Percentiles rank a stretch among this genome's conserved stretches.
Conservation (phyloP, 53 echinoderm and acorn worm species). For the Glandiceps talaboti region DNA sequence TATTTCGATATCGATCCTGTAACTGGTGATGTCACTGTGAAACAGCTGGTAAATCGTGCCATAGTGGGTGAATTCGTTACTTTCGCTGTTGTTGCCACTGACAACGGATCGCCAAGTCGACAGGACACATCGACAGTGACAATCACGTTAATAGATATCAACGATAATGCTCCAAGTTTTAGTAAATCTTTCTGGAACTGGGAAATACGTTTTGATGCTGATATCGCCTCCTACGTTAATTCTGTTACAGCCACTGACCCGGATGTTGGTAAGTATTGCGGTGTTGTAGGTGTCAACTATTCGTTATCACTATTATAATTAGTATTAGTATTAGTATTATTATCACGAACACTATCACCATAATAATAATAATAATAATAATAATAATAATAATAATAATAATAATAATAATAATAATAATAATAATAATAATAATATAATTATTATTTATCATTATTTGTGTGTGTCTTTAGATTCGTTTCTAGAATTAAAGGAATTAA, state of each 20-base stretch:
- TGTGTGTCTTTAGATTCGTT: too few species aligned
- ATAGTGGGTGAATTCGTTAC: not conserved
- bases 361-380: too few species aligned
- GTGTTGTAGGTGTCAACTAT: too few species aligned
- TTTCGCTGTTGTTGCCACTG: not conserved
- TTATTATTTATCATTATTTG: too few species aligned
- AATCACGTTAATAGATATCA: not conserved
- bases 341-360: too few species aligned
- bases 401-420: too few species aligned
- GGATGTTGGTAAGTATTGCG: not conserved
- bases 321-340: too few species aligned
- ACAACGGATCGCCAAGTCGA: not conserved
- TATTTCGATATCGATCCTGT: not conserved
- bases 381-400: too few species aligned
- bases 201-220: not conserved
- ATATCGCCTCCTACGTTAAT: not conserved
- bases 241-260: not conserved
- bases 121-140: not conserved
- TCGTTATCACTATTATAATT: too few species aligned
- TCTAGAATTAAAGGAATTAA: too few species aligned
- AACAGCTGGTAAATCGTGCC: not conserved
- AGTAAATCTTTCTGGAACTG: not conserved
- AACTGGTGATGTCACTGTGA: not conserved
- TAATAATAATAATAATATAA: too few species aligned
- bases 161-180: not conserved